These are phyloP conservation scores for Trachurus trachurus DNA, from an alignment of 2,797 vertebrate species.

Conservation along the genomic window DNA sequence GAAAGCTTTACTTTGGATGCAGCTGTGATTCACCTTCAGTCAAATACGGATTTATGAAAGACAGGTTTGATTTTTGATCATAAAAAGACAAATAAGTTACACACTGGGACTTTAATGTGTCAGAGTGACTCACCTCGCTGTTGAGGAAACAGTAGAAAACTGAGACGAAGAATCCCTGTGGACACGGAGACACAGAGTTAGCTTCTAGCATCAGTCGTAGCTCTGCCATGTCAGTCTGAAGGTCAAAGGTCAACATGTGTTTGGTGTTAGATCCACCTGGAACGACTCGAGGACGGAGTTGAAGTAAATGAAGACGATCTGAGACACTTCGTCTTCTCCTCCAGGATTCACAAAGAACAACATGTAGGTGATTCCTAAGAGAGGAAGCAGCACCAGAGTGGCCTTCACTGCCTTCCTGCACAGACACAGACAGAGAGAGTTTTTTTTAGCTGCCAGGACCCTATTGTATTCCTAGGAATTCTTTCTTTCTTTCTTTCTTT, in stretches of 20 bases:
- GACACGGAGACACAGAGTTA: slow-evolving; percentile 21
- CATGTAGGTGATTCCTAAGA: slow-evolving; percentile 97
- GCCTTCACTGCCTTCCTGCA: slow-evolving; percentile 96
- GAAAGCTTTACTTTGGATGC: too few relatives aligned
- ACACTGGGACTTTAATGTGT: too few relatives aligned
- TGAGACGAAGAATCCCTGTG: slow-evolving; percentile 95
- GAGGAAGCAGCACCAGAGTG: slow-evolving; percentile 93
- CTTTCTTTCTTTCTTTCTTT: too few relatives aligned
- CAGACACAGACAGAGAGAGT: too few relatives aligned
- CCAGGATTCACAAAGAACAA: slow-evolving; percentile 95
- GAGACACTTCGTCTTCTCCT: slow-evolving; percentile 91
- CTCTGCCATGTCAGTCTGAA: too few relatives aligned
- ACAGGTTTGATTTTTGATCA: too few relatives aligned
- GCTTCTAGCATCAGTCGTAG: too few relatives aligned
- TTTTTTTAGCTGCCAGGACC: too few relatives aligned
- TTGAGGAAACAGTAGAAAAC: slow-evolving; percentile 98
- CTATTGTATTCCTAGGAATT: too few relatives aligned
- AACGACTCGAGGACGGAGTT: slow-evolving; percentile 96
- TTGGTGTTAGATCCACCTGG: slow-evolving; percentile 82
- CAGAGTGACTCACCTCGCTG: slow-evolving; percentile 88
- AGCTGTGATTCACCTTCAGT: too few relatives aligned
- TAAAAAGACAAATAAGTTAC: too few relatives aligned
- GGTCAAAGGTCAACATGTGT: not conserved
- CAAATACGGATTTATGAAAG: too few relatives aligned
- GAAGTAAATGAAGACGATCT: slow-evolving; percentile 95